Percentiles rank a stretch among this genome's conserved stretches.
phyloP scores from a whole-genome alignment of 2,888 invertebrate genomes.

The Notocelia uddmanniana region DNA sequence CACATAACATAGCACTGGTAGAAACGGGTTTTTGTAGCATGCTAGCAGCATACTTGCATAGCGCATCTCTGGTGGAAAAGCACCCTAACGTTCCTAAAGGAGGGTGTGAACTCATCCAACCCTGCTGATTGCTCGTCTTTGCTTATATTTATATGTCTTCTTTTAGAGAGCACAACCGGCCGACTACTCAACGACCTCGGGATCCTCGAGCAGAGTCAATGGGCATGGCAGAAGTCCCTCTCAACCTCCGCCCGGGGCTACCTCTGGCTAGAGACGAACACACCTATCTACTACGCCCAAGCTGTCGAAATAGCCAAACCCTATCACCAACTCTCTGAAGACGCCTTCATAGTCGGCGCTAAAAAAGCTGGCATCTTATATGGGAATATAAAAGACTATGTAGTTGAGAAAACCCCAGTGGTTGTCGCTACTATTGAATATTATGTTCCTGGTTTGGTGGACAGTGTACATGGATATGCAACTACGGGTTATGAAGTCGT shows the following conservation, averaged over 20 bases:
- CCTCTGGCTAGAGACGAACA: constrained; percentile 88
- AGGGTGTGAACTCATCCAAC: no score
- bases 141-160: not conserved
- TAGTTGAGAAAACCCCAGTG: constrained; percentile 80
- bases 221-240: constrained; percentile 86
- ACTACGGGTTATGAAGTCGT: constrained; percentile 73
- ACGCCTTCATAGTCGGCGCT: constrained; percentile 82
- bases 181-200: constrained; percentile 88
- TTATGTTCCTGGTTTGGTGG: constrained; percentile 90
- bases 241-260: constrained; percentile 87
- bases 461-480: constrained; percentile 85
- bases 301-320: constrained; percentile 86
- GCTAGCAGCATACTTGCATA: no score
- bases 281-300: constrained; percentile 88
- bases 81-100: no score
- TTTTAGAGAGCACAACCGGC: constrained; percentile 88
- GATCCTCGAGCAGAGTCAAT: constrained; percentile 87
- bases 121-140: no score
- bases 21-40: no score
- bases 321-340: constrained; percentile 86
- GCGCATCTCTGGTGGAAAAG: no score
- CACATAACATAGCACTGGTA: no score
- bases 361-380: constrained; percentile 83
- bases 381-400: constrained; percentile 79
- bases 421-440: constrained; percentile 85